Conservation (phyloP, 1,140 invertebrate species). For the Anoplophora glabripennis region DNA sequence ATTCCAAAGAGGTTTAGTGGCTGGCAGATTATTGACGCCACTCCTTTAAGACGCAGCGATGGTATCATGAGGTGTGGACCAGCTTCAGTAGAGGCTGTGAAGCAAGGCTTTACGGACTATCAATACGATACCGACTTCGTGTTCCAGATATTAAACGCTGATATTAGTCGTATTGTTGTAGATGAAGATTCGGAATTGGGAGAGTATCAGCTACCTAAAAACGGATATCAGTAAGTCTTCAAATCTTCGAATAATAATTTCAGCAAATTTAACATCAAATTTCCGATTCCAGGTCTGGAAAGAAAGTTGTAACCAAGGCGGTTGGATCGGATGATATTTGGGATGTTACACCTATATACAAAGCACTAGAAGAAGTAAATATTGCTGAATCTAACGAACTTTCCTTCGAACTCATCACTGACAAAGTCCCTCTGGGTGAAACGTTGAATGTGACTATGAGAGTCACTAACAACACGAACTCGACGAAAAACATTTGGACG, state of each 20-base stretch:
- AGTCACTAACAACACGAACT: constrained; percentile 63
- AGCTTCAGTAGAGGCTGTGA: constrained; percentile 65
- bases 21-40: constrained; percentile 78
- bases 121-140: constrained; percentile 74
- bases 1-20: constrained; percentile 71
- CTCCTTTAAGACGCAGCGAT: constrained; percentile 72
- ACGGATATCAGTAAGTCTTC: constrained; percentile 62
- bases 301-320: constrained; percentile 58
- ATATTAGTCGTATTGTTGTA: constrained; percentile 67
- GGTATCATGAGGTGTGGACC: constrained; percentile 67
- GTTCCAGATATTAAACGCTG: constrained; percentile 77
- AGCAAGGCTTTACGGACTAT: constrained; percentile 69
- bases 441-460: constrained; percentile 64
- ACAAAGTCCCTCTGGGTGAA: constrained; percentile 63
- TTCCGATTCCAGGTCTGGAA: constrained; percentile 53
- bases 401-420: constrained; percentile 68
- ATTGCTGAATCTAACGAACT: constrained; percentile 56
- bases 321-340: constrained; percentile 62
- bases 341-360: constrained; percentile 69
- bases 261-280: too few relatives aligned
- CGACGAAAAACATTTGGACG: constrained; percentile 61
- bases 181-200: constrained; percentile 65
- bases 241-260: too few relatives aligned
- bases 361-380: constrained; percentile 62
- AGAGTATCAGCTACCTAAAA: constrained; percentile 58